phyloP scores from a whole-genome alignment of 2,797 vertebrate genomes.

The Okamejei kenojei region DNA sequence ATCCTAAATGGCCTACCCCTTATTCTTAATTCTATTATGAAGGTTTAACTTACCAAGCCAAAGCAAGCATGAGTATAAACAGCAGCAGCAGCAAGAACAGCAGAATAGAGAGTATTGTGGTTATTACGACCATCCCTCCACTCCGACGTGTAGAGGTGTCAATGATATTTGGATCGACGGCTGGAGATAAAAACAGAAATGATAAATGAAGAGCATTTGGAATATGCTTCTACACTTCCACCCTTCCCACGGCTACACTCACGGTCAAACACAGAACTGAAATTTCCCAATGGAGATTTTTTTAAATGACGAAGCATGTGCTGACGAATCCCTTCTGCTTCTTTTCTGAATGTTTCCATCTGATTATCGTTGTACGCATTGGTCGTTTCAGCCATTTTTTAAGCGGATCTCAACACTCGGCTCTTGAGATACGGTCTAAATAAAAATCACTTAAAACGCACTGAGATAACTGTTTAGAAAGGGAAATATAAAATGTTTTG shows the following conservation, averaged over 20 bases:
- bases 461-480: background rate
- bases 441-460: background rate
- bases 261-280: background rate
- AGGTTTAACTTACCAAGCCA: background rate
- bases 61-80: constrained; percentile 42
- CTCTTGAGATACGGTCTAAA: background rate
- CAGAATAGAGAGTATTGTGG: constrained; percentile 53
- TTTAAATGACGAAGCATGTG: background rate
- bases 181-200: constrained; percentile 39
- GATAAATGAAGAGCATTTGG: too few relatives aligned
- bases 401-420: background rate
- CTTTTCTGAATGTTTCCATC: background rate
- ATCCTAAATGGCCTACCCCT: too few relatives aligned
- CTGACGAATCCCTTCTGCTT: background rate
- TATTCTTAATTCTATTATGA: too few relatives aligned
- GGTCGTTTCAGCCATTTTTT: background rate
- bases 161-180: constrained; percentile 43
- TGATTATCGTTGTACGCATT: background rate
- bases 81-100: constrained; percentile 45
- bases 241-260: too few relatives aligned
- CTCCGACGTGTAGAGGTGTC: constrained; percentile 43
- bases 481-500: background rate
- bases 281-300: background rate
- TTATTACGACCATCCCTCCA: constrained; percentile 50
- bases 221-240: background rate